These are phyloP conservation scores for Acanthosepion pharaonis DNA, from an alignment of 2,888 invertebrate genomes.

Conservation along the genomic window DNA sequence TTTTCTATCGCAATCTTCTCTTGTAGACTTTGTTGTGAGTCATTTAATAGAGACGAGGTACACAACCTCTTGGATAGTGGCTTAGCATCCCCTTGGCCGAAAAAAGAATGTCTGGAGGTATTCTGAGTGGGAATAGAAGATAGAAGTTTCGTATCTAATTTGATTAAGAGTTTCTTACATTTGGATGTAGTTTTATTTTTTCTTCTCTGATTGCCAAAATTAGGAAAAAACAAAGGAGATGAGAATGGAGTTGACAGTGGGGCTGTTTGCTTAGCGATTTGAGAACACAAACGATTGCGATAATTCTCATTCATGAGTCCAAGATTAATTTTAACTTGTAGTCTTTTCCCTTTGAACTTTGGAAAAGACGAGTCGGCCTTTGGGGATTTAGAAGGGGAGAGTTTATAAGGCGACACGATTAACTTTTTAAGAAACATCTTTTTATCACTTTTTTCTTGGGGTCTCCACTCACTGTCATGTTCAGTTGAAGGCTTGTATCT, in stretches of 20 bases:
- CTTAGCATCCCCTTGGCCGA: neutral
- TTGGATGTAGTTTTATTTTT: neutral
- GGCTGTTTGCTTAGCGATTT: neutral
- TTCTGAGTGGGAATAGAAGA: neutral
- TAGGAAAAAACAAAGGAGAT: neutral
- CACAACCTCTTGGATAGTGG: neutral
- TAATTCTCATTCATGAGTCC: neutral
- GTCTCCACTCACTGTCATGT: neutral
- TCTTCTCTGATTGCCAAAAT: neutral
- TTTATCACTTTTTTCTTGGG: neutral
- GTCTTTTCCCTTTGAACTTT: neutral
- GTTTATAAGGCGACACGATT: neutral
- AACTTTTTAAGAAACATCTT: neutral
- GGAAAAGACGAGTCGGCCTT: neutral
- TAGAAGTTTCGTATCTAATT: neutral
- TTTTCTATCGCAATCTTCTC: neutral
- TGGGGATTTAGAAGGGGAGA: neutral
- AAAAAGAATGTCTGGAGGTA: neutral
- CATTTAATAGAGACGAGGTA: neutral
- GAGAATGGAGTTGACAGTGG: neutral
- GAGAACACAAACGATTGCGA: neutral
- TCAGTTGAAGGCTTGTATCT: neutral
- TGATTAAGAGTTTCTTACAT: neutral
- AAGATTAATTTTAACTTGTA: neutral
- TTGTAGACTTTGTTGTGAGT: neutral